Percentiles rank a stretch among this genome's conserved stretches.
Evolutionary conservation across 2,888 invertebrate genomes (phyloP).

Genomic region (Macroteleia sp.): DNA sequence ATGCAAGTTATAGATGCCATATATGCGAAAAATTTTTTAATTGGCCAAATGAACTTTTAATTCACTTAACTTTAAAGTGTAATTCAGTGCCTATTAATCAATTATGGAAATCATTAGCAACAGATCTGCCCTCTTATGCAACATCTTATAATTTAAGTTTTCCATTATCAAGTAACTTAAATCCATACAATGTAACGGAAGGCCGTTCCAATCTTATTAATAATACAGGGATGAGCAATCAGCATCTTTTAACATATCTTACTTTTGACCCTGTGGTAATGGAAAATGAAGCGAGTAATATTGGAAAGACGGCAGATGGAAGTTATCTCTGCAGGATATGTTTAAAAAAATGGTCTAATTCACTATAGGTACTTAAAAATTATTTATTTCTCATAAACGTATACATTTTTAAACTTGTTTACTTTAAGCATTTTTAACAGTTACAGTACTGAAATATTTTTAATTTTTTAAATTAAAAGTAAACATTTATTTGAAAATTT

Average conservation of each 20-base stretch:
- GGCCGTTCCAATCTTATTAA: too few species aligned
- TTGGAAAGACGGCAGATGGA: constrained; percentile 89
- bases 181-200: too few species aligned
- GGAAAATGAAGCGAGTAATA: constrained; percentile 91
- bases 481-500: too few species aligned
- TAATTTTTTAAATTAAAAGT: too few species aligned
- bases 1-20: constrained; percentile 11
- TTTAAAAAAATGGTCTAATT: constrained; percentile 97
- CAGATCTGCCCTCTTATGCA: background rate
- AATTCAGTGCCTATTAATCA: background rate
- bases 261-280: constrained; percentile 78
- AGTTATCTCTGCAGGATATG: constrained; percentile 96
- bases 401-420: too few species aligned
- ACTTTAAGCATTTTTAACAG: too few species aligned
- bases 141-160: too few species aligned
- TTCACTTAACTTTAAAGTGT: constrained; percentile 25
- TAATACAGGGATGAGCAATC: too few species aligned
- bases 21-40: constrained; percentile 7
- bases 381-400: too few species aligned
- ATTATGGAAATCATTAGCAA: constrained; percentile 7
- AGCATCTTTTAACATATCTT: background rate
- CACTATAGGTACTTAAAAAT: too few species aligned
- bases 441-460: too few species aligned
- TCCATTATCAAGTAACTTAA: too few species aligned
- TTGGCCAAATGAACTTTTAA: constrained; percentile 10